Conservation (phyloP, 2,797 vertebrate genomes). For the Syngnathus rostellatus region DNA sequence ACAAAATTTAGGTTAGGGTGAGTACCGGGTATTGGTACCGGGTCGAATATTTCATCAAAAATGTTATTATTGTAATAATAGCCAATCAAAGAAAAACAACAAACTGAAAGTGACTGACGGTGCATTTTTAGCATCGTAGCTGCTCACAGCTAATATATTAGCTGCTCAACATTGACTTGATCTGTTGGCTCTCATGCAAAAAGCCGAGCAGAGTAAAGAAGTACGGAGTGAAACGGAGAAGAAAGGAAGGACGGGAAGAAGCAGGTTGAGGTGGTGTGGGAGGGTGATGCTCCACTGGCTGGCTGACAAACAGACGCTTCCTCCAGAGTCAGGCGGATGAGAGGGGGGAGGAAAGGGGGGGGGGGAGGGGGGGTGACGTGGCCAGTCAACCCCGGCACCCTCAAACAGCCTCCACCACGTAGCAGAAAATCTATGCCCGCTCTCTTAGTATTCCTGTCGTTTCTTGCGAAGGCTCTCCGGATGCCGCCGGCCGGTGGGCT, state of each 20-base stretch:
- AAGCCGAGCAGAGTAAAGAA: conserved; percentile 23
- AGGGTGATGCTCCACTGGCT: conserved; percentile 71
- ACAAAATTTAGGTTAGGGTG: not conserved
- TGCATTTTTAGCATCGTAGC: not conserved
- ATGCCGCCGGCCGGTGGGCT: conserved; percentile 29
- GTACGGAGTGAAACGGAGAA: conserved; percentile 25
- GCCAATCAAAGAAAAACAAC: no score
- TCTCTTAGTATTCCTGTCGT: conserved; percentile 75
- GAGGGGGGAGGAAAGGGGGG: conserved; percentile 57
- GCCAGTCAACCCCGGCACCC: conserved; percentile 64
- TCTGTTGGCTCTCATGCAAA: conserved; percentile 40
- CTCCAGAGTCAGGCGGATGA: conserved; percentile 68
- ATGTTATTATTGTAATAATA: no score
- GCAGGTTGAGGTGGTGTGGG: conserved; percentile 52
- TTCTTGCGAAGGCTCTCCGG: conserved; percentile 62
- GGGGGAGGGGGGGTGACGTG: conserved; percentile 71
- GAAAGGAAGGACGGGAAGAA: conserved; percentile 32
- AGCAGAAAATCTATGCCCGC: conserved; percentile 73
- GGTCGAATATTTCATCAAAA: no score
- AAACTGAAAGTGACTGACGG: no score
- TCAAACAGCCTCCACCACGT: conserved; percentile 47
- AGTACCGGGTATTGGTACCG: not conserved
- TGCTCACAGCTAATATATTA: conserved; percentile 15
- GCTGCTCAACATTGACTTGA: conserved; percentile 31
- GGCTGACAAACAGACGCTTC: conserved; percentile 76